Conservation (phyloP, 2,888 invertebrate genomes). For the Dromius quadrimaculatus region DNA sequence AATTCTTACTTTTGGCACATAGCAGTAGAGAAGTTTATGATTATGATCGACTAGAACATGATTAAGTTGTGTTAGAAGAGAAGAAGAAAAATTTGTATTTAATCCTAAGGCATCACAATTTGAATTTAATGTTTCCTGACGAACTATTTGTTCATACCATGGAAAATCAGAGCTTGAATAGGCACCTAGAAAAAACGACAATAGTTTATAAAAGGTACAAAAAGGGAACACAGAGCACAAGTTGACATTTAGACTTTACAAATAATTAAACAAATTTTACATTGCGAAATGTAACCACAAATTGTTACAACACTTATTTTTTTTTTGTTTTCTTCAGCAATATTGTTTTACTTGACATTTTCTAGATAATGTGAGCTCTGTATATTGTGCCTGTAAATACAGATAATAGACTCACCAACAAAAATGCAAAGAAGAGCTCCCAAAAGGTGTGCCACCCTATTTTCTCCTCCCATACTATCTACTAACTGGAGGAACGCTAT, state of each 20-base stretch:
- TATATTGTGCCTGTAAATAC: too few species aligned
- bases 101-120: constrained; percentile 70
- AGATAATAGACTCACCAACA: constrained; percentile 1
- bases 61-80: constrained; percentile 72
- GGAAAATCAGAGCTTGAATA: constrained; percentile 56
- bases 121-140: constrained; percentile 62
- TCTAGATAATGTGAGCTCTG: too few species aligned
- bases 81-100: constrained; percentile 61
- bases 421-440: not conserved
- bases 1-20: constrained; percentile 87
- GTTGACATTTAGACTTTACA: too few species aligned
- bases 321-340: too few species aligned
- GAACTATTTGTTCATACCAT: constrained; percentile 65
- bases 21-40: constrained; percentile 89
- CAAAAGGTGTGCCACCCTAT: not conserved
- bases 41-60: constrained; percentile 88
- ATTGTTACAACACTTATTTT: too few species aligned
- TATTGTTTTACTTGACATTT: too few species aligned
- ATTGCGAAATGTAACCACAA: too few species aligned
- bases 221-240: too few species aligned
- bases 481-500: constrained; percentile 4
- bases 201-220: too few species aligned
- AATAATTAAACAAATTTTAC: too few species aligned
- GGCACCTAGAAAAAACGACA: constrained; percentile 53
- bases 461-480: constrained; percentile 1